A percentile compares a stretch with the other conserved stretches of the same genome.
These are phyloP conservation scores for Podiceps cristatus DNA, from an alignment of 2,113 vertebrate genomes.

Conservation along the genomic window DNA sequence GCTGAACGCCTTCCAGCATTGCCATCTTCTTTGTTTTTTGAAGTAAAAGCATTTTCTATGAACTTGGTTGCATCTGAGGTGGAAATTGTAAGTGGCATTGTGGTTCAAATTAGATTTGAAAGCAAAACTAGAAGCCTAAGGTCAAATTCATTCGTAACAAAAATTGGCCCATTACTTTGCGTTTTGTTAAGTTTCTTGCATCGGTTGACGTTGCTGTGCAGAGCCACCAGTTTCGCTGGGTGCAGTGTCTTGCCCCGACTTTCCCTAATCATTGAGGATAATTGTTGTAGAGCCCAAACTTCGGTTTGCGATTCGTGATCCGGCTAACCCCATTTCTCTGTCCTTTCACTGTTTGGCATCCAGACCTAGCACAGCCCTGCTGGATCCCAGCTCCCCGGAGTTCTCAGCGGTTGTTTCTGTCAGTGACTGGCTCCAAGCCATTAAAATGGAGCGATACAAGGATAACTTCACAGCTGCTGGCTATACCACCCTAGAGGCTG, in stretches of 20 bases:
- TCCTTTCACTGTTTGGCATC: not conserved
- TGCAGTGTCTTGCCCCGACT: not conserved
- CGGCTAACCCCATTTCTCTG: not conserved
- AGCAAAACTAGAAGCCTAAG: not conserved
- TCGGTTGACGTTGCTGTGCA: not conserved
- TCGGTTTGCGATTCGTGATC: not conserved
- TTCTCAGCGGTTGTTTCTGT: slow-evolving; percentile 88
- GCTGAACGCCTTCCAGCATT: not conserved
- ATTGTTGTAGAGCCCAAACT: not conserved
- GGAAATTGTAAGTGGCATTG: not conserved
- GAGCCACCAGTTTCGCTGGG: not conserved
- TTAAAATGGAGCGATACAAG: slow-evolving; percentile 96
- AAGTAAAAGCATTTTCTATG: not conserved
- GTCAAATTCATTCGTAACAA: not conserved
- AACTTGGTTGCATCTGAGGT: not conserved
- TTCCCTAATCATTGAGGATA: not conserved
- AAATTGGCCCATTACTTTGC: not conserved
- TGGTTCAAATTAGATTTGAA: not conserved
- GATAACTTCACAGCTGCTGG: slow-evolving; percentile 96
- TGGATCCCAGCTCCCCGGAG: slow-evolving; percentile 92
- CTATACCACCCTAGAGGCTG: slow-evolving; percentile 91
- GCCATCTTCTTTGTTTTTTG: not conserved
- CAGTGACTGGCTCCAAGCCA: slow-evolving; percentile 93
- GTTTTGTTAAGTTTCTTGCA: not conserved
- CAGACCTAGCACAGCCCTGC: slow-evolving; percentile 90